Evolutionary conservation across 2,888 invertebrate genomes (phyloP).

Genomic region (Chrysolina haemoptera): DNA sequence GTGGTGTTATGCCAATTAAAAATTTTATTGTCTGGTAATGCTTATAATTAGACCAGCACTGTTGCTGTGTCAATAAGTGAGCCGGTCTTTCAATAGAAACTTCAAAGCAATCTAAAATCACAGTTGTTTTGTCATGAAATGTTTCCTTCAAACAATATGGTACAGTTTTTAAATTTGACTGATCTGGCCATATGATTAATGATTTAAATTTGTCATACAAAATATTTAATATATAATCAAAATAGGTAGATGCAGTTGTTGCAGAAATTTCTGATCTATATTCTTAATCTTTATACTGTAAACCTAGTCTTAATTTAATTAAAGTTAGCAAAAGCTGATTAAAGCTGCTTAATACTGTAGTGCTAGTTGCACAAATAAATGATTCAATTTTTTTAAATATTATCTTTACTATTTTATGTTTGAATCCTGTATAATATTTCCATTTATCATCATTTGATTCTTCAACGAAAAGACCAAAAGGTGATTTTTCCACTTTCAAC

Average conservation of each 20-base stretch:
- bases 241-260: slow-evolving; percentile 36
- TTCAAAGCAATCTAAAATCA: slow-evolving; percentile 46
- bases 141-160: slow-evolving; percentile 47
- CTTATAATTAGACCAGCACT: slow-evolving; percentile 33
- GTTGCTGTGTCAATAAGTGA: slow-evolving; percentile 38
- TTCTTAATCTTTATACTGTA: slow-evolving; percentile 41
- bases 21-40: no score
- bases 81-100: slow-evolving; percentile 44
- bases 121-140: slow-evolving; percentile 45
- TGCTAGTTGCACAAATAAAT: slow-evolving; percentile 24
- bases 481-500: slow-evolving; percentile 9
- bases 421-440: slow-evolving; percentile 32
- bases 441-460: background rate
- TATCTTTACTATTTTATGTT: slow-evolving; percentile 26
- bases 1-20: slow-evolving; percentile 46
- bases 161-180: slow-evolving; percentile 38
- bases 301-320: slow-evolving; percentile 36
- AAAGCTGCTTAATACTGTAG: slow-evolving; percentile 27
- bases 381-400: slow-evolving; percentile 30
- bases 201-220: slow-evolving; percentile 37
- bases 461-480: slow-evolving; percentile 16
- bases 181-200: slow-evolving; percentile 45
- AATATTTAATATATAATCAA: slow-evolving; percentile 25
- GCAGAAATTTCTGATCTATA: slow-evolving; percentile 29
- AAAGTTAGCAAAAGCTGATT: slow-evolving; percentile 38